phyloP scores from a whole-genome alignment of 2,113 vertebrate species.

The Euleptes europaea region DNA sequence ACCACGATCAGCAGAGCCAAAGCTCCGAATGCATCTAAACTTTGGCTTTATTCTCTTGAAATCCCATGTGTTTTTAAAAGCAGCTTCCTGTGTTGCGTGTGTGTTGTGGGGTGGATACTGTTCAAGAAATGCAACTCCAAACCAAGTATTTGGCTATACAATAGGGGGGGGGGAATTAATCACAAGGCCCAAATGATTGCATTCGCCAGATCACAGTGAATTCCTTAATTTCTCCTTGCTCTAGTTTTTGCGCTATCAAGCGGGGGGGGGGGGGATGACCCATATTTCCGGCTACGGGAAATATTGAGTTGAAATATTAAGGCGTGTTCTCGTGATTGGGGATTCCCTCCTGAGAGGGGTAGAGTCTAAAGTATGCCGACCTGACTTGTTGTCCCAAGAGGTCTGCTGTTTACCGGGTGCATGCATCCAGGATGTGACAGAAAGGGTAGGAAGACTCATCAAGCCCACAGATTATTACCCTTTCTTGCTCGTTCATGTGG shows the following conservation, averaged over 20 bases:
- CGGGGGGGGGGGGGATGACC: not conserved
- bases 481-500: no score
- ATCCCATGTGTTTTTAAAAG: not conserved
- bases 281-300: not conserved
- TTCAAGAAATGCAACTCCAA: not conserved
- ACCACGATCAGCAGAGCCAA: no score
- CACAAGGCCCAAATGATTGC: not conserved
- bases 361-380: no score
- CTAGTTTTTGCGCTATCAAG: not conserved
- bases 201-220: not conserved
- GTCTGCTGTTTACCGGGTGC: no score
- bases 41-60: not conserved
- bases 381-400: no score
- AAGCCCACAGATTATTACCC: no score
- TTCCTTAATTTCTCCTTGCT: not conserved
- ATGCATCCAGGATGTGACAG: no score
- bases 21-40: not conserved
- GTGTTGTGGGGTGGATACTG: not conserved
- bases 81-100: not conserved
- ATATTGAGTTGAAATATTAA: not conserved
- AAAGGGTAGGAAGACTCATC: no score
- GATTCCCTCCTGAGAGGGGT: no score
- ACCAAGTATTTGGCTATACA: not conserved
- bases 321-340: no score
- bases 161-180: no score